A percentile compares a stretch with the other conserved stretches of the same genome.
These are phyloP conservation scores for Phymorhynchus buccinoides DNA, from an alignment of 1,140 invertebrate species.

Conservation along the genomic window DNA sequence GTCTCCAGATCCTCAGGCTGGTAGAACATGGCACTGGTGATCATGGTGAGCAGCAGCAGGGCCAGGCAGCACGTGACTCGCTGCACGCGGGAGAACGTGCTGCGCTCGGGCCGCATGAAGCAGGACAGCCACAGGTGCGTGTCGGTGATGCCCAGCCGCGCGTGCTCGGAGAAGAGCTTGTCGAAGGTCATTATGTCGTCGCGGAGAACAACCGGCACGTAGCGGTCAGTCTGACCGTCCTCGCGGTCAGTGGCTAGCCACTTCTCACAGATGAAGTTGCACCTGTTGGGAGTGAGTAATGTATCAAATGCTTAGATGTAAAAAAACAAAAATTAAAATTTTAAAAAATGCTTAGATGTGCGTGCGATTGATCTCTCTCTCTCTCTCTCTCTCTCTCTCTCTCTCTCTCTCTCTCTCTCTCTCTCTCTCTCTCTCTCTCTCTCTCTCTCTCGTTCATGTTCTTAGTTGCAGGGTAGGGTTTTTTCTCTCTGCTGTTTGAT, in stretches of 20 bases:
- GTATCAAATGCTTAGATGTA: too few species aligned
- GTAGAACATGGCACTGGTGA: constrained; percentile 73
- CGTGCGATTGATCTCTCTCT: too few species aligned
- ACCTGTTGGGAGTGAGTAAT: too few species aligned
- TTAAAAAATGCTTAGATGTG: too few species aligned
- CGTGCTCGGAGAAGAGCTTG: constrained; percentile 67
- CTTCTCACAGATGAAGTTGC: constrained; percentile 65
- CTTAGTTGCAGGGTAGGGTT: too few species aligned
- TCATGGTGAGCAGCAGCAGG: constrained; percentile 71
- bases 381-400: too few species aligned
- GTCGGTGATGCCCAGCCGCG: constrained; percentile 70
- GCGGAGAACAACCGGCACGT: constrained; percentile 61
- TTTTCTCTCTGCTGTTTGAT: too few species aligned
- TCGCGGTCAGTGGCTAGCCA: constrained; percentile 70
- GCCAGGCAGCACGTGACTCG: constrained; percentile 67
- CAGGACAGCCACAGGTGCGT: constrained; percentile 72
- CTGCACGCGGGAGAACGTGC: constrained; percentile 71
- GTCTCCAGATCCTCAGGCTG: constrained; percentile 33
- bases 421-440: too few species aligned
- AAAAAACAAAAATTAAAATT: too few species aligned
- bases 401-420: too few species aligned
- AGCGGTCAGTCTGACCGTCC: constrained; percentile 64
- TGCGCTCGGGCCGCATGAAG: constrained; percentile 64
- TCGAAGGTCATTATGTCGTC: constrained; percentile 65
- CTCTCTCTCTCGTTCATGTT: too few species aligned